Evolutionary conservation across 2,797 vertebrate genomes (phyloP), one percentile per base, ranked within the genome.

Genomic region (Natrix natrix): DNA sequence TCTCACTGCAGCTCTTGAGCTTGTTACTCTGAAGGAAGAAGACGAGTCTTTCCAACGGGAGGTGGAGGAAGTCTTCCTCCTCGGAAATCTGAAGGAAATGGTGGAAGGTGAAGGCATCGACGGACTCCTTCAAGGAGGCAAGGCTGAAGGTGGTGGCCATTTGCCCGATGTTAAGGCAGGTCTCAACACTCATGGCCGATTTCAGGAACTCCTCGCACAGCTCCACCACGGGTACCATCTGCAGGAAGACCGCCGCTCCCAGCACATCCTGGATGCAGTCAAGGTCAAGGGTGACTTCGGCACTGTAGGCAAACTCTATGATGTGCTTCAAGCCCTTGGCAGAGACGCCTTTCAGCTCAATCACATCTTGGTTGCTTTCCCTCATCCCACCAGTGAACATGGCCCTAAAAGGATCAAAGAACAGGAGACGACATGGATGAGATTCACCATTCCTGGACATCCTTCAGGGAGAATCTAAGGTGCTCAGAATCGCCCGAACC

Each of bases 331-430:
- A 97, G 6, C 99, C 99, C 0, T 98, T 98, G 14, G 99, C 98
- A 0, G 99, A 99, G 86, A 99, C 97, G 0, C 99, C 99, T 93
- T 99, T 99, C 96, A 99, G 97, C 97, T 99, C 99, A 5, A 99
- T 99, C 94, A 98, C 97, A 0, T 99, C 98, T 96, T 99, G 99
- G 96, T 96, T 99, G 28, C 98, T 98, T 97, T 99, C 99, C 92
- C 98, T 98, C 99, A 99, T 99, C 92, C 99, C 99, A 0, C 99
- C 99, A 0, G 99, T 99, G 97, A 99, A 99, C 99, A 99, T 99
- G 2, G 99, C 99, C 98, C 99, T 99, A 97, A 66, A 95, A 97
- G 93, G 93, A 56, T 24, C 91, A 96, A 87, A 95, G 69, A 93
- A 95, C 32, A 95, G 90, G 94, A 92, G 55, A 0, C 60, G 0